Percentiles rank a stretch among this genome's conserved stretches.
phyloP scores from a whole-genome alignment of 2,797 vertebrate species.

The Vultur gryphus region DNA sequence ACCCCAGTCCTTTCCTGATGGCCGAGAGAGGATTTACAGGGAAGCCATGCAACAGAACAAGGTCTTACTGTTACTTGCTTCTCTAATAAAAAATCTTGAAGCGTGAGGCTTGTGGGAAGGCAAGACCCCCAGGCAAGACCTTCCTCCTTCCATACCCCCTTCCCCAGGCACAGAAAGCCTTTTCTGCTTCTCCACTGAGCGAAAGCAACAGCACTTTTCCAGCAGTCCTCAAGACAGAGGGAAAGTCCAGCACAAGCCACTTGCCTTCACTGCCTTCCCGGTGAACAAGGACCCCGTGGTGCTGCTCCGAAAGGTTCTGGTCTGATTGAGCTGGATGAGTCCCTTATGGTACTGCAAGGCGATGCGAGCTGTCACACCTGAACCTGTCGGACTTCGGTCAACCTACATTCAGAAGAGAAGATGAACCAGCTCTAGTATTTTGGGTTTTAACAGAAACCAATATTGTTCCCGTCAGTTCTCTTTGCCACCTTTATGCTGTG shows the following conservation, averaged over 20 bases:
- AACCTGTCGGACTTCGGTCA: slow-evolving; percentile 92
- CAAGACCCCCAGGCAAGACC: not conserved
- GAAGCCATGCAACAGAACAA: not conserved
- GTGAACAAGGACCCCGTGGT: slow-evolving; percentile 87
- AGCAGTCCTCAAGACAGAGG: not conserved
- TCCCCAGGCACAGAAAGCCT: not conserved
- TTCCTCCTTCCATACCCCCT: not conserved
- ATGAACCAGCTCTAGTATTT: not conserved
- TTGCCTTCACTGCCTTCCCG: slow-evolving; percentile 87
- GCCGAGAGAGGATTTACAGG: not conserved
- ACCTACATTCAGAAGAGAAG: slow-evolving; percentile 75
- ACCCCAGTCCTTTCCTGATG: not conserved
- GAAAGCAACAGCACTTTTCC: not conserved
- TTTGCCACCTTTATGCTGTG: not conserved
- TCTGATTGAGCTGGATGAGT: slow-evolving; percentile 84
- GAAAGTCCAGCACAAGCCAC: not conserved
- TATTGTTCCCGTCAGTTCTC: not conserved
- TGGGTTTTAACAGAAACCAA: not conserved
- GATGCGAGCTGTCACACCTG: slow-evolving; percentile 92
- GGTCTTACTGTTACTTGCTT: not conserved
- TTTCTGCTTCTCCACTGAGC: not conserved
- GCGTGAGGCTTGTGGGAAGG: not conserved
- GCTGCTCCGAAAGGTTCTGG: slow-evolving; percentile 86
- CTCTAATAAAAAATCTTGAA: not conserved
- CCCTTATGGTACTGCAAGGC: slow-evolving; percentile 92